Percentiles rank a stretch among this genome's conserved stretches.
These are phyloP conservation scores for Actenoides hombroni DNA, from an alignment of 2,113 vertebrate genomes.

Conservation along the genomic window DNA sequence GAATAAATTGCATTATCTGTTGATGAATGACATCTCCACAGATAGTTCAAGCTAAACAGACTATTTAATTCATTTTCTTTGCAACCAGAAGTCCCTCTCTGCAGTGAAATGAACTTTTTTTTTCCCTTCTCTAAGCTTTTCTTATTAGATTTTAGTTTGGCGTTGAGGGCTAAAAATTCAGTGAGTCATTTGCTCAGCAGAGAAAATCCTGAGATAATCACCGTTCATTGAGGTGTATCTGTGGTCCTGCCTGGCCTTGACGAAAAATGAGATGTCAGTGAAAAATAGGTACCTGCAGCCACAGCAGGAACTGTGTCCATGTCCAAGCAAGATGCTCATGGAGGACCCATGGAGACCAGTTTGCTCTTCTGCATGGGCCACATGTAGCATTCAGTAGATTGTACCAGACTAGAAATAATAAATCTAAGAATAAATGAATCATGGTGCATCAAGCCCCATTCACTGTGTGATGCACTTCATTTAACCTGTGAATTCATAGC, in stretches of 20 bases:
- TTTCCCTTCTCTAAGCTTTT: not conserved
- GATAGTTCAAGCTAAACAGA: slow-evolving; percentile 17
- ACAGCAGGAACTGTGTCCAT: not conserved
- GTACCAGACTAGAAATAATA: not conserved
- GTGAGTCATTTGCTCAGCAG: not conserved
- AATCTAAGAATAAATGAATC: not conserved
- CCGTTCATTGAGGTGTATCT: not conserved
- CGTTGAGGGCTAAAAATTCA: not conserved
- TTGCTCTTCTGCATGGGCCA: not conserved
- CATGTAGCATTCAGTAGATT: not conserved
- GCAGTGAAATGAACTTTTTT: not conserved
- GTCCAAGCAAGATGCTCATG: not conserved
- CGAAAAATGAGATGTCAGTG: not conserved
- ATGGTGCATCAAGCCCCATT: not conserved
- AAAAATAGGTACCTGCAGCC: not conserved
- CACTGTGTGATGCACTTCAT: not conserved
- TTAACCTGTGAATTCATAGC: not conserved
- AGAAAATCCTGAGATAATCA: not conserved
- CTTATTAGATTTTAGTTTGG: not conserved
- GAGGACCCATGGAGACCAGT: not conserved
- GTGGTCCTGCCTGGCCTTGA: not conserved
- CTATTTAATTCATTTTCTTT: not conserved
- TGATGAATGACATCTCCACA: not conserved
- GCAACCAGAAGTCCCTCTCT: not conserved
- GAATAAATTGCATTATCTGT: not conserved